Evolutionary conservation across 2,888 invertebrate genomes (phyloP).

Genomic region (Aphidius colemani): DNA sequence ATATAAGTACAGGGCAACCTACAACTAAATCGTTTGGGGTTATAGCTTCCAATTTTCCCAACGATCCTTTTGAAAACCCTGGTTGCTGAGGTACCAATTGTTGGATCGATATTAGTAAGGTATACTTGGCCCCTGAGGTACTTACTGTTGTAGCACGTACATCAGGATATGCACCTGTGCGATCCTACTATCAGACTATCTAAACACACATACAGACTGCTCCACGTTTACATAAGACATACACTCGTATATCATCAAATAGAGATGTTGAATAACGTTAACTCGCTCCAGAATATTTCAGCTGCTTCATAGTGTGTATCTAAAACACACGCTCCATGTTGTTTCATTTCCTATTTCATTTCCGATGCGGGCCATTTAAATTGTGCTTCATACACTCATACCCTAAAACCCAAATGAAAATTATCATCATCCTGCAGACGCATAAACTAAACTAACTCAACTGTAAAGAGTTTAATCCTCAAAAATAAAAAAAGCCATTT

Average conservation of each 20-base stretch:
- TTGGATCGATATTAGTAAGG: constrained; percentile 23
- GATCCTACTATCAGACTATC: not conserved
- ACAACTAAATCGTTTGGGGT: constrained; percentile 33
- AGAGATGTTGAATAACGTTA: too few species aligned
- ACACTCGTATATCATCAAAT: too few species aligned
- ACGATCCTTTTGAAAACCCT: constrained; percentile 29
- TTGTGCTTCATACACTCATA: constrained; percentile 41
- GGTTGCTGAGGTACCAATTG: constrained; percentile 25
- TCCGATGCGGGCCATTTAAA: constrained; percentile 54
- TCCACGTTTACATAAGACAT: not conserved
- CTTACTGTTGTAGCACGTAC: constrained; percentile 10
- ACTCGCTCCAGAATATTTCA: not conserved
- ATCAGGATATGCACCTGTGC: not conserved
- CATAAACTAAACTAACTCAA: too few species aligned
- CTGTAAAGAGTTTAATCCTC: not conserved
- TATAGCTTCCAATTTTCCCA: constrained; percentile 37
- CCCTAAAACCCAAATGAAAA: constrained; percentile 45
- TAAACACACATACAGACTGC: not conserved
- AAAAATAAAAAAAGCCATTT: not conserved
- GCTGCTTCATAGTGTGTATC: not conserved
- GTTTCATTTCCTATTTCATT: constrained; percentile 58
- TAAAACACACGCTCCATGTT: constrained; percentile 38
- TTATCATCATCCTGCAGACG: constrained; percentile 43
- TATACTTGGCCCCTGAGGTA: constrained; percentile 16
- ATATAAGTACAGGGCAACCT: not conserved